These are phyloP conservation scores for Hybognathus amarus DNA, from an alignment of 2,797 vertebrate species.

Conservation along the genomic window DNA sequence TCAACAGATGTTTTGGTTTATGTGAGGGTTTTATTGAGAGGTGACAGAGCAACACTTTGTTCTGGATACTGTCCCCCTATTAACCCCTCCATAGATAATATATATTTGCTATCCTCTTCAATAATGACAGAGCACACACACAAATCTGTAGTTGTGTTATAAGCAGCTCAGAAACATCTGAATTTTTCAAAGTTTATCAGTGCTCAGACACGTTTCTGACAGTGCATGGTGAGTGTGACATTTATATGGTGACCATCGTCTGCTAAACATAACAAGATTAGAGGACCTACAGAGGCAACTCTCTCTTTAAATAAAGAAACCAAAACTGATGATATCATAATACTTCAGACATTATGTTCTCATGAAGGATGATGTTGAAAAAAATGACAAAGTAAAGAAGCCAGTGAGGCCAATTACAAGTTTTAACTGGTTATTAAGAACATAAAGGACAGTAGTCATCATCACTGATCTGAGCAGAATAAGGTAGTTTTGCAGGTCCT, in stretches of 20 bases:
- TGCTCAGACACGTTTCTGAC: constrained; percentile 37
- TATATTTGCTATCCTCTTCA: constrained; percentile 19
- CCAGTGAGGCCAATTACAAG: constrained; percentile 58
- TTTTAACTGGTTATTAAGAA: constrained; percentile 56
- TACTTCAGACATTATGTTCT: constrained; percentile 63
- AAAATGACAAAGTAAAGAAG: constrained; percentile 62
- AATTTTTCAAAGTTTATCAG: constrained; percentile 23
- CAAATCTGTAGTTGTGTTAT: neutral
- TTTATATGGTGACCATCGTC: constrained; percentile 28
- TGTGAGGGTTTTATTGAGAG: constrained; percentile 18
- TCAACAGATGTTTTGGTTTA: neutral
- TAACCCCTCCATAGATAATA: neutral
- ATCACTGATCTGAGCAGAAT: constrained; percentile 58
- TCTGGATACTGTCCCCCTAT: neutral
- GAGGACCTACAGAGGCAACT: constrained; percentile 59
- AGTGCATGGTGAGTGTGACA: constrained; percentile 48
- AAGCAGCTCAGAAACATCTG: constrained; percentile 42
- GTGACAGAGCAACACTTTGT: constrained; percentile 20
- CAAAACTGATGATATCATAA: constrained; percentile 62
- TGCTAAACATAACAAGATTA: constrained; percentile 56
- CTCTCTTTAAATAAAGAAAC: constrained; percentile 65
- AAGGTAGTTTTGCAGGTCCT: constrained; percentile 63
- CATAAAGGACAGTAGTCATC: constrained; percentile 61
- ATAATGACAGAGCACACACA: constrained; percentile 15
- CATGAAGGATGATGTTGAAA: constrained; percentile 58